A percentile compares a stretch with the other conserved stretches of the same genome.
Conservation (phyloP, 1,140 invertebrate genomes). For the Gonatopus flavifemur region DNA sequence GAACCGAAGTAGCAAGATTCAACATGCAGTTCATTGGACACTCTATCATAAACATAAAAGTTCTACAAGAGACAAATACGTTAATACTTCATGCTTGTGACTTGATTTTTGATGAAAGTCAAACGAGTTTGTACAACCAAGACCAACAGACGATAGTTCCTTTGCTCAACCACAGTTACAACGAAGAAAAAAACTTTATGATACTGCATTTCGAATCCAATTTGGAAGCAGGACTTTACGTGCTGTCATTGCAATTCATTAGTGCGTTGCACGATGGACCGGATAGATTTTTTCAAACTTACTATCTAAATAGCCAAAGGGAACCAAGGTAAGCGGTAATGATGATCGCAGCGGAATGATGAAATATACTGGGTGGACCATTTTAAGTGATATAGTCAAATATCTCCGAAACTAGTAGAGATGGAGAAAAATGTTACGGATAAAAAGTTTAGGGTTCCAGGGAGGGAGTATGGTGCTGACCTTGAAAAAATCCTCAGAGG, state of each 20-base stretch:
- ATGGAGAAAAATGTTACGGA: no score
- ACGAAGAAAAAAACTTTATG: background rate
- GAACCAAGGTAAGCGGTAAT: no score
- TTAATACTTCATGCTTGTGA: background rate
- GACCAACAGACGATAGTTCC: background rate
- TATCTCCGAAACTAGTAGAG: no score
- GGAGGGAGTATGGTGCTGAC: no score
- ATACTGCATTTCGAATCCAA: constrained; percentile 1
- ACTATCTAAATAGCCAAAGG: no score
- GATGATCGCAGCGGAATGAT: no score
- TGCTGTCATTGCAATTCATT: background rate
- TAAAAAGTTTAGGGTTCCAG: no score
- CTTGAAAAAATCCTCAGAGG: no score
- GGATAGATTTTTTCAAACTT: no score
- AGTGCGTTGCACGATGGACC: no score
- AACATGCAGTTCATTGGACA: constrained; percentile 2
- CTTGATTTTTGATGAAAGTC: constrained; percentile 3
- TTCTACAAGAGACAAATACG: background rate
- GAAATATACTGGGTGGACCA: no score
- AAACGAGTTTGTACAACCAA: background rate
- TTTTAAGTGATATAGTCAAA: no score
- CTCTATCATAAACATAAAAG: background rate
- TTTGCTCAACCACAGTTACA: background rate
- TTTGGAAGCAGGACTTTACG: constrained; percentile 1
- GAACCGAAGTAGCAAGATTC: background rate